These are phyloP conservation scores for Cyaniris semiargus DNA, from an alignment of 2,888 invertebrate genomes.

Conservation along the genomic window DNA sequence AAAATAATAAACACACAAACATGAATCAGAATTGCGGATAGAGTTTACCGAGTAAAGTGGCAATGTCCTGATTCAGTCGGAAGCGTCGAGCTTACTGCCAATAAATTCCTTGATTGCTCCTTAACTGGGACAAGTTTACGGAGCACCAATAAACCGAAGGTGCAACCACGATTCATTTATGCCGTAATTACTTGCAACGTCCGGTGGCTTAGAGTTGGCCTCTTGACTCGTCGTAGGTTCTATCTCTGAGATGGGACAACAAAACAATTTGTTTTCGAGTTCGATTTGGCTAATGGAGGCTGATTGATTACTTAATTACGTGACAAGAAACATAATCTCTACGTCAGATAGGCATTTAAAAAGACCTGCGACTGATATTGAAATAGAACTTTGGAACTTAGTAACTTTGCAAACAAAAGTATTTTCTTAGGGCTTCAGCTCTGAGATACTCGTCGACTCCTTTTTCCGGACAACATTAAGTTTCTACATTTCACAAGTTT, in stretches of 20 bases:
- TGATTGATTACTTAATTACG: not conserved
- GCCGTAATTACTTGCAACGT: not conserved
- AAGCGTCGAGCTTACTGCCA: constrained; percentile 48
- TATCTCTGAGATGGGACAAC: not conserved
- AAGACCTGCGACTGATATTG: not conserved
- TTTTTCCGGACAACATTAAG: too few species aligned
- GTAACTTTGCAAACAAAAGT: too few species aligned
- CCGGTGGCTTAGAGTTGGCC: not conserved
- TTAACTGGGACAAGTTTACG: constrained; percentile 49
- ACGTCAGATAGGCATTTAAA: not conserved
- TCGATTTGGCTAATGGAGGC: not conserved
- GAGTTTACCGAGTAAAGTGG: constrained; percentile 43
- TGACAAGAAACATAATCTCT: not conserved
- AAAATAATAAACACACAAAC: constrained; percentile 12
- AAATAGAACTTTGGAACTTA: too few species aligned
- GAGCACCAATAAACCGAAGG: constrained; percentile 23
- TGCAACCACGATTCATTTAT: constrained; percentile 13
- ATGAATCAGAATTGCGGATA: constrained; percentile 35
- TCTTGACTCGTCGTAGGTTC: not conserved
- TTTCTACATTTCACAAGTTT: too few species aligned
- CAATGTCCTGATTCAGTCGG: constrained; percentile 54
- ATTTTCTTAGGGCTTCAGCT: too few species aligned
- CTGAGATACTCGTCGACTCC: too few species aligned
- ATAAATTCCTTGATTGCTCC: constrained; percentile 62
- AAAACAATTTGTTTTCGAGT: not conserved